Conservation (phyloP, 2,888 invertebrate genomes). For the Brachyopa scutellaris region DNA sequence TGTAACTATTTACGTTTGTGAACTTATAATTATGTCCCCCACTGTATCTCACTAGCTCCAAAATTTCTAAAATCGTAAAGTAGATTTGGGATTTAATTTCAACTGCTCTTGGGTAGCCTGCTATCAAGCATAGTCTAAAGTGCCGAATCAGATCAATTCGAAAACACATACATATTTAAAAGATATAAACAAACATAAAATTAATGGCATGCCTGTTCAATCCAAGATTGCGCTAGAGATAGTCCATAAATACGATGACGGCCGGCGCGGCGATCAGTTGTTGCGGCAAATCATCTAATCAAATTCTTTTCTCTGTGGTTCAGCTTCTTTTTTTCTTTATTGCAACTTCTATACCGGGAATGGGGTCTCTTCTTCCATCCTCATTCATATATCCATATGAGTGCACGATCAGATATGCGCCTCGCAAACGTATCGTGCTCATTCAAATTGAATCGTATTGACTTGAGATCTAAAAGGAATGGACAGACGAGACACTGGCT, state of each 20-base stretch:
- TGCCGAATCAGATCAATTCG: no score
- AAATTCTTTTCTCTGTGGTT: constrained; percentile 16
- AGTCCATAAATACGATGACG: constrained; percentile 16
- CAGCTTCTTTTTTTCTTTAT: background rate
- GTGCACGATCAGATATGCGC: constrained; percentile 48
- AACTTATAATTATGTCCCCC: no score
- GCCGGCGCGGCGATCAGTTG: constrained; percentile 26
- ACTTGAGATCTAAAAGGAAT: constrained; percentile 34
- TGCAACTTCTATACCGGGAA: background rate
- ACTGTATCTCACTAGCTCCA: no score
- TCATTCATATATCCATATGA: constrained; percentile 50
- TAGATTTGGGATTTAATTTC: no score
- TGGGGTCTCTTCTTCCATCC: constrained; percentile 17
- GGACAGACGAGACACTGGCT: constrained; percentile 3
- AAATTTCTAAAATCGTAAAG: no score
- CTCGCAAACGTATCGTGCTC: constrained; percentile 45
- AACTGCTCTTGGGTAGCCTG: no score
- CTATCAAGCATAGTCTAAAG: no score
- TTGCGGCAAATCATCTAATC: constrained; percentile 6
- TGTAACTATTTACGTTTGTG: no score
- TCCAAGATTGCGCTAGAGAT: constrained; percentile 49
- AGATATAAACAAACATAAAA: constrained; percentile 24
- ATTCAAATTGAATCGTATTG: constrained; percentile 58
- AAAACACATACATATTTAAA: no score
- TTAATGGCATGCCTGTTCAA: constrained; percentile 32